phyloP scores from a whole-genome alignment of 2,113 vertebrate genomes.

The Eptesicus fuscus region DNA sequence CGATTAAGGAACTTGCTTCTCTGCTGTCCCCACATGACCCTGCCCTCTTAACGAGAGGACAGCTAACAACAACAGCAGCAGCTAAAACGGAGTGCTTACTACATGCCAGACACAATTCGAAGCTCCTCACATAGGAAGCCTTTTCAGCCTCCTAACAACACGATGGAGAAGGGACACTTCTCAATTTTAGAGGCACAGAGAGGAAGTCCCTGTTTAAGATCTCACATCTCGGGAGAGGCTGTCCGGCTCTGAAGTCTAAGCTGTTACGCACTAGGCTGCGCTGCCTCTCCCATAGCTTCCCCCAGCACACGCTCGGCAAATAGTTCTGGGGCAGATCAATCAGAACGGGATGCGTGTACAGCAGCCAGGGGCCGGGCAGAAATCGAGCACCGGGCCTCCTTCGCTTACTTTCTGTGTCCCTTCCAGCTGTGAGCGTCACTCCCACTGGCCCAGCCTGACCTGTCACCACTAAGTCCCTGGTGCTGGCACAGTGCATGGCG shows the following conservation, averaged over 20 bases:
- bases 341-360: neutral
- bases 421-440: neutral
- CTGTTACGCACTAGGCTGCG: neutral
- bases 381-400: neutral
- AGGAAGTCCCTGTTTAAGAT: neutral
- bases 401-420: neutral
- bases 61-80: neutral
- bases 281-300: neutral
- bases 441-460: neutral
- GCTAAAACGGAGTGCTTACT: neutral
- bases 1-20: neutral
- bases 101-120: neutral
- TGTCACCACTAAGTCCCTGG: neutral
- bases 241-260: neutral
- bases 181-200: neutral
- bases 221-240: neutral
- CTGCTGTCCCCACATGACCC: neutral
- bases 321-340: neutral
- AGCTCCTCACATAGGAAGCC: neutral
- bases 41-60: neutral
- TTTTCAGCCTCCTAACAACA: neutral
- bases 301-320: rapidly evolving
- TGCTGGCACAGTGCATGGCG: neutral
- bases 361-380: neutral
- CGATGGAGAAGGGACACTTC: neutral